phyloP scores from a whole-genome alignment of 2,797 vertebrate genomes.

The Masticophis lateralis region DNA sequence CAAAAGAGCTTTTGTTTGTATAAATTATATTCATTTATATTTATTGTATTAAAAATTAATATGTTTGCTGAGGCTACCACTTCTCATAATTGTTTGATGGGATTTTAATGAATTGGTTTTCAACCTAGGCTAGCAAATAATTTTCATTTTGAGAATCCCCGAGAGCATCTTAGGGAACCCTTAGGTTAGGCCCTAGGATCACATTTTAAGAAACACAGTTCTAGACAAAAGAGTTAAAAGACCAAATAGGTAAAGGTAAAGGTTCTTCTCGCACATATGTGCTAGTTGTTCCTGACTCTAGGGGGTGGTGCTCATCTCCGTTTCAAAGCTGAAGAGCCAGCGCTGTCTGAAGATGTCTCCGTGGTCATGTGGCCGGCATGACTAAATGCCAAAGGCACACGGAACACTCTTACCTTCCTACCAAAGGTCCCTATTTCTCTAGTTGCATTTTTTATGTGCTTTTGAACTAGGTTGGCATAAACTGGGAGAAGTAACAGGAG shows the following conservation, averaged over 20 bases:
- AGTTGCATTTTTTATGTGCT: no score
- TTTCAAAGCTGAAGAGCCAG: no score
- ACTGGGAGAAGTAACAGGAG: no score
- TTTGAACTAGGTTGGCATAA: no score
- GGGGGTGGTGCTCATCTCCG: no score
- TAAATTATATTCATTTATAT: not conserved
- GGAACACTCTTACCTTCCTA: no score
- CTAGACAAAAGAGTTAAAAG: not conserved
- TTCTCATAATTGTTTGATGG: not conserved
- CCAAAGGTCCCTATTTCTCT: no score
- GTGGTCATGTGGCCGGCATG: no score
- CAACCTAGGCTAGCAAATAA: not conserved
- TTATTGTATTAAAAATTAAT: not conserved
- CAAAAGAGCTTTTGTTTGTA: not conserved
- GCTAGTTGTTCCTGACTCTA: no score
- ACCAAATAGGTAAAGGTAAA: not conserved
- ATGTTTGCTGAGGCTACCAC: not conserved
- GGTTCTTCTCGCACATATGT: no score
- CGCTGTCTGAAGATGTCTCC: no score
- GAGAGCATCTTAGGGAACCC: not conserved
- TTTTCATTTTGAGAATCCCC: not conserved
- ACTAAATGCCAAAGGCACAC: no score
- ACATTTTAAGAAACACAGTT: slow-evolving; percentile 26
- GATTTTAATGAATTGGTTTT: not conserved
- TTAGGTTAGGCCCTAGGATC: not conserved